Evolutionary conservation across 2,888 invertebrate species (phyloP).

Genomic region (Papilio elwesi): DNA sequence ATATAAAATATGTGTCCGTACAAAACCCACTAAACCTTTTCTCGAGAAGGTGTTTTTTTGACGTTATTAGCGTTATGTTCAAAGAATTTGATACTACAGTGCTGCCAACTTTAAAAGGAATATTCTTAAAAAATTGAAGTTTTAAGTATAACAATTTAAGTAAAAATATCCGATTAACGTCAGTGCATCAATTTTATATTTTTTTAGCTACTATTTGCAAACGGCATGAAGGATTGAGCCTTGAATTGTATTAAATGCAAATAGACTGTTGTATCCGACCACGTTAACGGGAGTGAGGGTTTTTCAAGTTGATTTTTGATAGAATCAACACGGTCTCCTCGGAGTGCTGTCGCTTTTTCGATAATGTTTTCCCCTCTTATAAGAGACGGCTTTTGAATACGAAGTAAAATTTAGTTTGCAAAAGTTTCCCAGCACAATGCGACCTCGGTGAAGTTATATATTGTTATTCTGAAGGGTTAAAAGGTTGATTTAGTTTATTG

Average conservation of each 20-base stretch:
- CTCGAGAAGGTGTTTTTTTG: constrained; percentile 58
- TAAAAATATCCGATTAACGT: no score
- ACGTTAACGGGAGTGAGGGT: constrained; percentile 49
- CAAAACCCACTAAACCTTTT: constrained; percentile 69
- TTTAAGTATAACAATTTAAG: no score
- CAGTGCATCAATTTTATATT: no score
- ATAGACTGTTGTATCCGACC: not conserved
- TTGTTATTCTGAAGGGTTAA: constrained; percentile 75
- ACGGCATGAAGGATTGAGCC: no score
- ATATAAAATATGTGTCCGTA: constrained; percentile 65
- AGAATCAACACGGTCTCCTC: constrained; percentile 76
- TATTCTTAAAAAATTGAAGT: no score
- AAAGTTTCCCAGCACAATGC: constrained; percentile 66
- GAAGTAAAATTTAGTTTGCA: constrained; percentile 77
- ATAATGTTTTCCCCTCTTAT: constrained; percentile 74
- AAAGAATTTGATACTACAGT: constrained; percentile 44
- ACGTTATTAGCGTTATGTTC: constrained; percentile 48
- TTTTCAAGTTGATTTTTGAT: constrained; percentile 77
- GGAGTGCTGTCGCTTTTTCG: constrained; percentile 73
- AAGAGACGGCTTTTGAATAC: constrained; percentile 70
- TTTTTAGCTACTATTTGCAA: no score
- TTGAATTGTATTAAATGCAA: not conserved
- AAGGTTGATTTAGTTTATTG: constrained; percentile 49
- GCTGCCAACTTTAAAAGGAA: not conserved
- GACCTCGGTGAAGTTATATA: constrained; percentile 73